These are phyloP conservation scores for Valencia hispanica DNA, from an alignment of 2,797 vertebrate species.

Conservation along the genomic window DNA sequence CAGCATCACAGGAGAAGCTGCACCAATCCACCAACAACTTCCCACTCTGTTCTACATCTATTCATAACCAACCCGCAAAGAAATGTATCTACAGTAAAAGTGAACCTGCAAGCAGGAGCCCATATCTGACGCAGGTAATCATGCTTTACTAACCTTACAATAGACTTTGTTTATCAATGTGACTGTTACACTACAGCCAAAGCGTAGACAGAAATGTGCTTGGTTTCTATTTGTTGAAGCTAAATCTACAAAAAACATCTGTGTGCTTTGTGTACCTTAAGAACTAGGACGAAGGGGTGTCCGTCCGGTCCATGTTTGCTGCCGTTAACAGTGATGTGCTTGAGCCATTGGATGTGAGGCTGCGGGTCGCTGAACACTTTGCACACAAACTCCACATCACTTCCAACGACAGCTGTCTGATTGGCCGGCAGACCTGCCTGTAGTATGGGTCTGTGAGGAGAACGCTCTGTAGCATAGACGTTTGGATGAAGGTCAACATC, in stretches of 20 bases:
- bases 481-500: background rate
- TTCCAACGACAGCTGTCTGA: slow-evolving; percentile 87
- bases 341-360: slow-evolving; percentile 94
- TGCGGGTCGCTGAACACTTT: slow-evolving; percentile 92
- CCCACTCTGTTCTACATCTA: no score
- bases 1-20: background rate
- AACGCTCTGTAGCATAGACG: slow-evolving; percentile 77
- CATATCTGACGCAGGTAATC: no score
- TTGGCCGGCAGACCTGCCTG: slow-evolving; percentile 91
- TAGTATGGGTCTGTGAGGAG: slow-evolving; percentile 90
- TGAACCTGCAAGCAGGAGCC: no score
- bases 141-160: no score
- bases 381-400: slow-evolving; percentile 89
- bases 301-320: slow-evolving; percentile 86
- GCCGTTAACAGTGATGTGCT: slow-evolving; percentile 90
- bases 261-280: slow-evolving; percentile 75
- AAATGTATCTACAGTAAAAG: no score
- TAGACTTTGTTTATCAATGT: background rate
- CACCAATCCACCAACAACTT: background rate
- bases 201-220: background rate
- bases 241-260: background rate
- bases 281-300: slow-evolving; percentile 85
- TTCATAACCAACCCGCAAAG: no score
- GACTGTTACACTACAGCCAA: background rate
- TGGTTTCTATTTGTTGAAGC: background rate